Conservation (phyloP, 1,140 invertebrate species). For the Psix sp. region DNA sequence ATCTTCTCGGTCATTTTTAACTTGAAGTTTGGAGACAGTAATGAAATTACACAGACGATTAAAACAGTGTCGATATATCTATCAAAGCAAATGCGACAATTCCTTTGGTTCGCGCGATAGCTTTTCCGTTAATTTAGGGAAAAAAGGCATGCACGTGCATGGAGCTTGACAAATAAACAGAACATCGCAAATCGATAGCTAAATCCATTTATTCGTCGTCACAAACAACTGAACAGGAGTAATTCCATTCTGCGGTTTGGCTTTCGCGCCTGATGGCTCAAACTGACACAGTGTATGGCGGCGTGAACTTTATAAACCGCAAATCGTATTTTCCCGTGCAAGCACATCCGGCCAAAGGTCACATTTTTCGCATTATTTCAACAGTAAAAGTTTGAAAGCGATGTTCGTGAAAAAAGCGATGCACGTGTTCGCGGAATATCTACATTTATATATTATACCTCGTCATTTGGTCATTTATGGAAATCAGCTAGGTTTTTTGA, state of each 20-base stretch:
- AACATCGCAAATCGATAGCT: constrained; percentile 65
- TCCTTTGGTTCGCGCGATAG: constrained; percentile 22
- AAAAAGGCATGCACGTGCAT: constrained; percentile 51
- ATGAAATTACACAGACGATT: constrained; percentile 29
- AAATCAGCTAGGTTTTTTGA: no score
- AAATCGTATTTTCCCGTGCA: constrained; percentile 63
- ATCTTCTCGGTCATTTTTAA: background rate
- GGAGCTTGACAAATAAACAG: constrained; percentile 66
- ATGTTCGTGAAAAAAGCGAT: constrained; percentile 34
- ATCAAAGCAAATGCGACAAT: constrained; percentile 22
- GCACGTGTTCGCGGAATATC: constrained; percentile 11
- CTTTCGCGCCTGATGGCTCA: constrained; percentile 64
- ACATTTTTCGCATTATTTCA: constrained; percentile 52
- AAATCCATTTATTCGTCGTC: constrained; percentile 71
- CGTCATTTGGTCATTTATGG: no score
- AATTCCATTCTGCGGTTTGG: constrained; percentile 72
- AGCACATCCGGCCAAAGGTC: constrained; percentile 43
- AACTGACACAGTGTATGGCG: constrained; percentile 51
- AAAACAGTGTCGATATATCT: constrained; percentile 20
- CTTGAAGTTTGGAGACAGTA: background rate
- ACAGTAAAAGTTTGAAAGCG: constrained; percentile 43
- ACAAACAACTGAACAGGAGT: constrained; percentile 72
- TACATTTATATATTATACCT: constrained; percentile 7
- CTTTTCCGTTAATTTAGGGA: constrained; percentile 46
- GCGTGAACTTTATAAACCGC: constrained; percentile 63